Conservation (phyloP, 2,113 vertebrate species). For the Daphoenositta chrysoptera region DNA sequence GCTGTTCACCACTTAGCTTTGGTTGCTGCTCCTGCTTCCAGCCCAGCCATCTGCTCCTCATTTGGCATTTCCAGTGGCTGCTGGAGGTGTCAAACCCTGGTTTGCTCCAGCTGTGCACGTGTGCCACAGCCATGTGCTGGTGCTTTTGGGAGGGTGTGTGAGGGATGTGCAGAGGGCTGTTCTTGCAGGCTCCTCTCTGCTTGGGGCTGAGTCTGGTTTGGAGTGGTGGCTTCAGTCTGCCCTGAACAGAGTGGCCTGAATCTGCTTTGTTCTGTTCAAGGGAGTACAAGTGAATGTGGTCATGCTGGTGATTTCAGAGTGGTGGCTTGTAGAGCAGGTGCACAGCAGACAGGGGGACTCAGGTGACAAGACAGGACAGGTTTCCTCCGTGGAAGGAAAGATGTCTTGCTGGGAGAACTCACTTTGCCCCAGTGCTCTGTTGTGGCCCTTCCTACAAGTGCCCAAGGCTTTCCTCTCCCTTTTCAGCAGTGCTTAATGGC, state of each 20-base stretch:
- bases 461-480: neutral
- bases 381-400: neutral
- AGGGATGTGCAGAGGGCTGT: neutral
- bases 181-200: neutral
- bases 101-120: neutral
- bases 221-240: neutral
- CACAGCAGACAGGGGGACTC: neutral
- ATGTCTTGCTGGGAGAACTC: neutral
- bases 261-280: neutral
- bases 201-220: neutral
- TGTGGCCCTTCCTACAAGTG: neutral
- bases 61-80: neutral
- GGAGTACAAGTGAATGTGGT: neutral
- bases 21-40: neutral
- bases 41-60: neutral
- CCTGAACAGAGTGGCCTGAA: neutral
- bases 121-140: neutral
- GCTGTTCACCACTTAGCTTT: neutral
- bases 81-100: neutral
- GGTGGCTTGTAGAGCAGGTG: neutral
- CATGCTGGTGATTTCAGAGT: neutral
- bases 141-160: neutral
- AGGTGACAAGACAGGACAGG: neutral
- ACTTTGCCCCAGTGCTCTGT: neutral
- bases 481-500: neutral